Evolutionary conservation across 2,797 vertebrate genomes (phyloP).

Genomic region (Myotis vivesi): DNA sequence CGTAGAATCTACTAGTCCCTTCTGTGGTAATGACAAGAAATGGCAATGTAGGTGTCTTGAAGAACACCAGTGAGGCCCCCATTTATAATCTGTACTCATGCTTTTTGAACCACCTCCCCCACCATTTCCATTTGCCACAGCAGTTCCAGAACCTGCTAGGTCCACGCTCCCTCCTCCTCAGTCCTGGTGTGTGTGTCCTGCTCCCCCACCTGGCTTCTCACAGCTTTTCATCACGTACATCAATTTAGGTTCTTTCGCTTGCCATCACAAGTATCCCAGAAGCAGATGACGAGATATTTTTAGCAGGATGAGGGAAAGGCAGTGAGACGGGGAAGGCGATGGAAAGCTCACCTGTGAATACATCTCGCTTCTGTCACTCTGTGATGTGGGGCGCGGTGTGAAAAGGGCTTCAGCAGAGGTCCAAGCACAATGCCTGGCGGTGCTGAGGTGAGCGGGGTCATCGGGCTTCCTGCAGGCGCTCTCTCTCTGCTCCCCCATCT

Average conservation of each 20-base stretch:
- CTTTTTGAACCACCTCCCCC: background rate
- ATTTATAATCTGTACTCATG: background rate
- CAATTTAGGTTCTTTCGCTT: background rate
- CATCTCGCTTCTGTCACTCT: background rate
- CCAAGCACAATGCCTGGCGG: rapidly evolving
- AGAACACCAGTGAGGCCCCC: background rate
- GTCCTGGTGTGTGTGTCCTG: background rate
- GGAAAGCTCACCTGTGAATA: background rate
- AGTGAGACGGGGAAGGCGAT: background rate
- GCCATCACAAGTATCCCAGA: background rate
- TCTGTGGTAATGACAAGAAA: background rate
- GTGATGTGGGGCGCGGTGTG: background rate
- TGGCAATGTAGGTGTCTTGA: background rate
- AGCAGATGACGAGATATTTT: background rate
- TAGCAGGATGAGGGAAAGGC: background rate
- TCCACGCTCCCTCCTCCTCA: too few species aligned
- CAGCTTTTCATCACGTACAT: background rate
- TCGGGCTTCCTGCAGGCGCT: rapidly evolving
- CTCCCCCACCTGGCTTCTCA: background rate
- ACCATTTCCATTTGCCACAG: background rate
- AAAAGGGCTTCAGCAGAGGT: background rate
- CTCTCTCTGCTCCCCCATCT: background rate
- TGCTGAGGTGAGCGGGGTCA: background rate
- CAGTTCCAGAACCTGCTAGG: background rate
- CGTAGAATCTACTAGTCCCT: background rate